A percentile compares a stretch with the other conserved stretches of the same genome.
These are phyloP conservation scores for Polydesmus complanatus DNA, from an alignment of 2,888 invertebrate species.

Conservation along the genomic window DNA sequence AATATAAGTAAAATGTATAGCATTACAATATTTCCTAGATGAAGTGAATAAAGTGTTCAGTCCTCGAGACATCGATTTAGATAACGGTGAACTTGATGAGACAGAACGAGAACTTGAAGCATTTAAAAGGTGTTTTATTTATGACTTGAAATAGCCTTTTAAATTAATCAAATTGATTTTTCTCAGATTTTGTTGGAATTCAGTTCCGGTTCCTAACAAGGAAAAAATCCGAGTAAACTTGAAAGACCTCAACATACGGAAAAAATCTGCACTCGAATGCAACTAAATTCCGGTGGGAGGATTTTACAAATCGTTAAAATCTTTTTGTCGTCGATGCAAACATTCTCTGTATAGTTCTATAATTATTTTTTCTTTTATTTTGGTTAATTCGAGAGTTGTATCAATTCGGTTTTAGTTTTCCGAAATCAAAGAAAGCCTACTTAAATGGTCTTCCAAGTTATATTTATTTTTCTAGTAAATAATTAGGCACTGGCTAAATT, in stretches of 20 bases:
- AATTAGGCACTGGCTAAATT: too few species aligned
- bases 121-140: slow-evolving; percentile 62
- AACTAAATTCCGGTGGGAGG: neutral
- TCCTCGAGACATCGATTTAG: slow-evolving; percentile 61
- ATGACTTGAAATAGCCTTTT: slow-evolving; percentile 5
- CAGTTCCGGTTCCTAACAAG: slow-evolving; percentile 59
- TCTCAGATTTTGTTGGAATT: slow-evolving; percentile 56
- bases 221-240: slow-evolving; percentile 65
- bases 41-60: slow-evolving; percentile 56
- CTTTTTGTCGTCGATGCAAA: too few species aligned
- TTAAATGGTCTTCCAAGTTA: neutral
- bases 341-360: too few species aligned
- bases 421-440: too few species aligned
- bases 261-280: slow-evolving; percentile 38
- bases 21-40: neutral
- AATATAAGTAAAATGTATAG: too few species aligned
- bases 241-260: slow-evolving; percentile 57
- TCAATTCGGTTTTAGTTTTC: too few species aligned
- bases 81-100: slow-evolving; percentile 61
- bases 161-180: neutral
- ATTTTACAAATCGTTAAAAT: too few species aligned
- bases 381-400: too few species aligned
- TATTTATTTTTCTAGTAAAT: neutral
- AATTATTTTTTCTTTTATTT: too few species aligned
- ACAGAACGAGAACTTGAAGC: slow-evolving; percentile 69